Percentiles rank a stretch among this genome's conserved stretches.
Evolutionary conservation across 92 coral and sea anemone species (phyloP).

Genomic region (Epizoanthus scotinus): DNA sequence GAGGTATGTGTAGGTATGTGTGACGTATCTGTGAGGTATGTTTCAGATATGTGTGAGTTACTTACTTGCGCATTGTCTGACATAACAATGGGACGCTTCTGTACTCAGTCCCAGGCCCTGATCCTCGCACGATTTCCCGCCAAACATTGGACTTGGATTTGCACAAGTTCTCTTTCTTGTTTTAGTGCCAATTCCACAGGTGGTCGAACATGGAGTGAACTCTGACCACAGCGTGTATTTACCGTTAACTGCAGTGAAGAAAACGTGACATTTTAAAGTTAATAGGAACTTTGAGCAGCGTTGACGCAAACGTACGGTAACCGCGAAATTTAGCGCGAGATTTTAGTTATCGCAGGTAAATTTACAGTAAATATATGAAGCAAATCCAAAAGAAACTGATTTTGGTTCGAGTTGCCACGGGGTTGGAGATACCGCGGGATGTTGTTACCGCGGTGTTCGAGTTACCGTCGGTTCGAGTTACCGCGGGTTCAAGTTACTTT

Average conservation of each 20-base stretch:
- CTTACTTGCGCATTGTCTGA: constrained; percentile 86
- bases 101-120: constrained; percentile 90
- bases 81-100: constrained; percentile 84
- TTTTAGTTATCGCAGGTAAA: too few relatives aligned
- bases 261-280: not conserved
- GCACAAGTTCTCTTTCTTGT: constrained; percentile 88
- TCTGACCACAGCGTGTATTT: constrained; percentile 82
- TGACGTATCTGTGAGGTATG: not conserved
- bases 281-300: not conserved
- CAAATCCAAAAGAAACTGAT: too few relatives aligned
- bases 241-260: constrained; percentile 67
- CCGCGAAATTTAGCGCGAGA: too few relatives aligned
- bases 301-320: too few relatives aligned
- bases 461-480: too few relatives aligned
- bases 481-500: too few relatives aligned
- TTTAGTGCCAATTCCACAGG: constrained; percentile 91
- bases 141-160: constrained; percentile 79
- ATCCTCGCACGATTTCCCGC: constrained; percentile 89
- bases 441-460: too few relatives aligned
- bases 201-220: constrained; percentile 93
- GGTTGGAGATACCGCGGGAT: too few relatives aligned
- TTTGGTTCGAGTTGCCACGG: too few relatives aligned
- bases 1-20: too few relatives aligned
- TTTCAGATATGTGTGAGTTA: not conserved
- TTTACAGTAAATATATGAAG: too few relatives aligned